These are phyloP conservation scores for Petrocephalus sullivani DNA, from an alignment of 2,797 vertebrate genomes.

Conservation along the genomic window DNA sequence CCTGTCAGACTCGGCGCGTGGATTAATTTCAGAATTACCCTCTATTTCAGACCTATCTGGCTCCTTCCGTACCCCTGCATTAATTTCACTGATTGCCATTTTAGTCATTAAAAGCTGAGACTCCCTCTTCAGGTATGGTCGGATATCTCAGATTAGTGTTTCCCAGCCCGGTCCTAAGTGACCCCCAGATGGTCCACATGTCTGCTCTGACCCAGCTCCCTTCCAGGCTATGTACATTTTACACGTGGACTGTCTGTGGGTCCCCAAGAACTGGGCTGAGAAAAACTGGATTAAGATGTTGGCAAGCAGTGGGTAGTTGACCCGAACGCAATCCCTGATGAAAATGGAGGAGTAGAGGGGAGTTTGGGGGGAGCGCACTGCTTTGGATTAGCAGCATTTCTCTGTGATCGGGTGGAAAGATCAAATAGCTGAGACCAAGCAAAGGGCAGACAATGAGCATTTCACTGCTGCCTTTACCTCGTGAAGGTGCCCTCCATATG, in stretches of 20 bases:
- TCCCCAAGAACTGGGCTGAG: not conserved
- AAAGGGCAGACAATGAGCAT: not conserved
- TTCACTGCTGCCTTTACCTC: not conserved
- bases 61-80: not conserved
- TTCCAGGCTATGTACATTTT: not conserved
- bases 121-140: not conserved
- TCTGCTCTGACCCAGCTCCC: not conserved
- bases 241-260: not conserved
- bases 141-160: not conserved
- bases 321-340: not conserved
- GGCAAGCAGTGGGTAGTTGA: not conserved
- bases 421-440: not conserved
- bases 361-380: not conserved
- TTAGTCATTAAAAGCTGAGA: not conserved
- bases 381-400: not conserved
- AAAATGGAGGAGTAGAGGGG: not conserved
- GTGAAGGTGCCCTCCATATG: not conserved
- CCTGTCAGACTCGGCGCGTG: not conserved
- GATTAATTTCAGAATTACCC: not conserved
- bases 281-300: not conserved
- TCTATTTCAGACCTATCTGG: not conserved
- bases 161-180: not conserved
- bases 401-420: not conserved
- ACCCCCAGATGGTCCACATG: not conserved
- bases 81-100: not conserved